Evolutionary conservation across 2,888 invertebrate species (phyloP), one percentile per base, ranked within the genome.

Genomic region (Scaptodrosophila latifasciaeformis): DNA sequence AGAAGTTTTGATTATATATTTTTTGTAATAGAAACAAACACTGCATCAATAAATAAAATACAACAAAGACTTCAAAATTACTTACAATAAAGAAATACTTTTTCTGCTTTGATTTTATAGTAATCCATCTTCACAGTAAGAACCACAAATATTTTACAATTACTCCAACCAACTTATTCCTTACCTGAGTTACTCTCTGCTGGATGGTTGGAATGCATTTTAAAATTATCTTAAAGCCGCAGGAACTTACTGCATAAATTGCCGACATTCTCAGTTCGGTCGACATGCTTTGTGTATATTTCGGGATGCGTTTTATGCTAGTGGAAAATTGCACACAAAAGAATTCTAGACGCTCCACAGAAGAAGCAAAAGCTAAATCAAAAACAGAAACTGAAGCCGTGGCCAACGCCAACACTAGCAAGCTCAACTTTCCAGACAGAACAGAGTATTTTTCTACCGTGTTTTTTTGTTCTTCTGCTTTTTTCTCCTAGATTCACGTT

Each of bases 361-460:
- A 58, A 51, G 63, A 51, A 62, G 54, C 27, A 48, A 44, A 54
- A 19, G 37, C 18, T 44, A 40, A 30, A 44, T 29, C 51, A 45
- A 45, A 44, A 15, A 37, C 10, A 34, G 21, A 10, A 15, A 19
- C 21, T 21, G 24, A 19, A 21, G 15, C 45, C 52, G 15, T 30
- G 59, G 50, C 50, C 34, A 4, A 40, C 57, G 57, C 50, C 58
- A 70, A 59, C 53, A 49, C 53, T 48, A 54, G 54, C 60, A 67
- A 52, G 58, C 77, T 74, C 70, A 72, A 72, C 80, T 72, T 77
- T 70, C 70, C 77, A 79, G 72, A 72, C 80, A 67, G 56, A 62
- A 80, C 56, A 57, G 67, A 62, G 72, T 76, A 76, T 49, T 35
- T 29, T 49, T 44, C 27, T 49, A 42, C 15, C n/a, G n/a, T n/a